These are phyloP conservation scores for Echinops telfairi DNA, from an alignment of 2,113 vertebrate genomes.

Conservation along the genomic window DNA sequence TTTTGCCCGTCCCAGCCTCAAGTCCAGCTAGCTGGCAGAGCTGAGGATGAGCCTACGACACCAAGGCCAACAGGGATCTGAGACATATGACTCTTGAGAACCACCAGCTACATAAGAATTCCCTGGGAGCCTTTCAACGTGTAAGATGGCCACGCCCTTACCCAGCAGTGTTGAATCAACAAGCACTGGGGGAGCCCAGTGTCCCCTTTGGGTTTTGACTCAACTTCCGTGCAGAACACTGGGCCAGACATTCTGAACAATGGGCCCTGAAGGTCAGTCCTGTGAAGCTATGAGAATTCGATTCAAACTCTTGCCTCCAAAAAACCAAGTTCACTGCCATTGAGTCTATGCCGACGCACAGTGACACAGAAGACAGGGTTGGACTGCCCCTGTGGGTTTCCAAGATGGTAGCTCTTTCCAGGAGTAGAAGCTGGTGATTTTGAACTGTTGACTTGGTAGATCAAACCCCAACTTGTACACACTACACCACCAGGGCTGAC, in stretches of 20 bases:
- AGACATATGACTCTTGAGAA: too few relatives aligned
- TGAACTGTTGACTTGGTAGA: too few relatives aligned
- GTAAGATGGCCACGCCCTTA: rapidly evolving
- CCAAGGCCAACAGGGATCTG: not conserved
- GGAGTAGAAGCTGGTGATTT: too few relatives aligned
- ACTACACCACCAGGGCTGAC: too few relatives aligned
- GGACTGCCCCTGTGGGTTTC: too few relatives aligned
- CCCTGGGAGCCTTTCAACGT: not conserved
- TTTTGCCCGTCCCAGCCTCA: not conserved
- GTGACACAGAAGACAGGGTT: too few relatives aligned
- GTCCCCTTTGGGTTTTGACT: not conserved
- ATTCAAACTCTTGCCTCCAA: too few relatives aligned
- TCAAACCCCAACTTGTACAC: too few relatives aligned
- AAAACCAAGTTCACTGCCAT: too few relatives aligned
- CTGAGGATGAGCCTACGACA: not conserved
- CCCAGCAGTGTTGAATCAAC: not conserved
- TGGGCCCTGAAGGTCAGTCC: not conserved
- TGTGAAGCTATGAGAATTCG: not conserved
- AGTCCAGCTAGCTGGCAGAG: too few relatives aligned
- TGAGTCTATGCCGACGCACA: too few relatives aligned
- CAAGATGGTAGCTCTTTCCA: too few relatives aligned
- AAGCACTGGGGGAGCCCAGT: not conserved
- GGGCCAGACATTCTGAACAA: not conserved
- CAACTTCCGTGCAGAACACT: not conserved
- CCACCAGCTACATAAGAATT: not conserved